These are phyloP conservation scores for Drosophila persimilis DNA, from an alignment of 1,140 invertebrate genomes.

Conservation along the genomic window DNA sequence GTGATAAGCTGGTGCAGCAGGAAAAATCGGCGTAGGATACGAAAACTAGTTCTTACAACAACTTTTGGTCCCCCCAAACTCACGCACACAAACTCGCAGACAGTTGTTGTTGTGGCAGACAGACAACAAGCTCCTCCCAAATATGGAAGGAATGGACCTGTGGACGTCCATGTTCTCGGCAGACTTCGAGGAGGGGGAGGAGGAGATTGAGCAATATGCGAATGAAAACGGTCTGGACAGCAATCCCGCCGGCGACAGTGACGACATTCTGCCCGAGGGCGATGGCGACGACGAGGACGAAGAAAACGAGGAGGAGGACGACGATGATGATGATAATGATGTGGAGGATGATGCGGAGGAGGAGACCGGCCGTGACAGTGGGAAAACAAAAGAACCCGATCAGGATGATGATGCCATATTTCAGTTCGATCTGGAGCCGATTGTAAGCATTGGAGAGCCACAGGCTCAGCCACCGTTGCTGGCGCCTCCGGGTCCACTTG, in stretches of 20 bases:
- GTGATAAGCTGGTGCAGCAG: not conserved
- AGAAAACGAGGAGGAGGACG: constrained; percentile 38
- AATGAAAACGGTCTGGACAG: constrained; percentile 35
- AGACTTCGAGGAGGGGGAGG: constrained; percentile 61
- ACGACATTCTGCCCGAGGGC: constrained; percentile 38
- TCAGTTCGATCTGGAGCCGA: constrained; percentile 69
- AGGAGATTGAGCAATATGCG: constrained; percentile 34
- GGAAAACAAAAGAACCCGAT: constrained; percentile 37
- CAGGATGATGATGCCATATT: constrained; percentile 77
- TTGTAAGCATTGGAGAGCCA: constrained; percentile 47
- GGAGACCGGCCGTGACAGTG: not conserved
- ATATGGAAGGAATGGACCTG: constrained; percentile 76
- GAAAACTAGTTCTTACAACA: constrained; percentile 65
- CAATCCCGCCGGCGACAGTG: constrained; percentile 29
- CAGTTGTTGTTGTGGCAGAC: not conserved
- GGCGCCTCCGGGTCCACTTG: constrained; percentile 23
- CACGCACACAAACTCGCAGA: constrained; percentile 20
- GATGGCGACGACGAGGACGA: constrained; percentile 39
- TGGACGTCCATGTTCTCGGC: constrained; percentile 79
- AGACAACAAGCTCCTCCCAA: constrained; percentile 17
- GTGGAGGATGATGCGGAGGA: constrained; percentile 25
- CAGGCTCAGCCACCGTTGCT: constrained; percentile 5
- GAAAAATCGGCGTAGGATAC: constrained; percentile 47
- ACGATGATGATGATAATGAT: constrained; percentile 28
- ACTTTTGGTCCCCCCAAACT: not conserved